Evolutionary conservation across 2,113 vertebrate species (phyloP).

Genomic region (Vulpes vulpes): DNA sequence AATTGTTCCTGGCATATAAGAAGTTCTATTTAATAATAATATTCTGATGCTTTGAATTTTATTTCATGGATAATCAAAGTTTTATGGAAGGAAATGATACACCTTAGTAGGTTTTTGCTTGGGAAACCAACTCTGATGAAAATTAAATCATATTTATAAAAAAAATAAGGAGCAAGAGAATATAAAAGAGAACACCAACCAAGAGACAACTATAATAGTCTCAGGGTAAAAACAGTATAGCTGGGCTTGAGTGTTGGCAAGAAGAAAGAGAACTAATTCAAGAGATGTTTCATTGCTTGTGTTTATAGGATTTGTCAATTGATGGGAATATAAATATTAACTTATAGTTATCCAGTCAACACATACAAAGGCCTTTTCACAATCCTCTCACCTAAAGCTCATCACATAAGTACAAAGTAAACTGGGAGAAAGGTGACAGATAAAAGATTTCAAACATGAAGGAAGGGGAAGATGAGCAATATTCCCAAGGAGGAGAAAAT

Average conservation of each 20-base stretch:
- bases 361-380: neutral
- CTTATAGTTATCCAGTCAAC: neutral
- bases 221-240: neutral
- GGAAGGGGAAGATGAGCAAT: neutral
- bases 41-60: neutral
- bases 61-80: conserved; percentile 8
- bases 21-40: conserved; percentile 54
- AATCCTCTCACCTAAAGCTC: neutral
- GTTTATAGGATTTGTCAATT: neutral
- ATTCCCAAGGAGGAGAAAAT: neutral
- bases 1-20: neutral
- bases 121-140: conserved; percentile 19
- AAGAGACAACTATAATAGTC: neutral
- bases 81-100: conserved; percentile 41
- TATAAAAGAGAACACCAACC: neutral
- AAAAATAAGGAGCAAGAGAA: neutral
- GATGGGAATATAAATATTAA: conserved; percentile 37
- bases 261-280: neutral
- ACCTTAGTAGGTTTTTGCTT: conserved; percentile 25
- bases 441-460: neutral
- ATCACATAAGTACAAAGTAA: neutral
- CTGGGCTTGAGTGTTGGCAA: neutral
- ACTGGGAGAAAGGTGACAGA: neutral
- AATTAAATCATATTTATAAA: neutral
- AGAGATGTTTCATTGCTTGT: neutral